Evolutionary conservation across 1,140 invertebrate species (phyloP).

Genomic region (Pectinophora gossypiella): DNA sequence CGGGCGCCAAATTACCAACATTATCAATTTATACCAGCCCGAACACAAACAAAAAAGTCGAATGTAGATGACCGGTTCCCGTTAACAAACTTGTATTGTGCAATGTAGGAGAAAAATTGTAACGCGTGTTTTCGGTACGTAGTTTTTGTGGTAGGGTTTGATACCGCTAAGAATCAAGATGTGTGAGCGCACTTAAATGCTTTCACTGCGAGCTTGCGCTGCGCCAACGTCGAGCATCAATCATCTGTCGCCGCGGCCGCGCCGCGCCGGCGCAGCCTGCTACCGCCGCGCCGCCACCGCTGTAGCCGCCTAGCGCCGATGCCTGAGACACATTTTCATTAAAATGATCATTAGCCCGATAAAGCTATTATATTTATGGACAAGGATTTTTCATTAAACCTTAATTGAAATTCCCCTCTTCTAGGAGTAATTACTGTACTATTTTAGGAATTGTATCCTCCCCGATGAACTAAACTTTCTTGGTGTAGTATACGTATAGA

Average conservation of each 20-base stretch:
- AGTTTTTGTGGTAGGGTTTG: constrained; percentile 49
- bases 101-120: constrained; percentile 71
- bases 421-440: no score
- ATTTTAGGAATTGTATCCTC: no score
- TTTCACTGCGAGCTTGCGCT: constrained; percentile 44
- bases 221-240: constrained; percentile 32
- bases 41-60: constrained; percentile 70
- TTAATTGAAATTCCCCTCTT: no score
- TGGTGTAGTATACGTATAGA: no score
- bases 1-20: constrained; percentile 71
- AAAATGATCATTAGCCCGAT: not conserved
- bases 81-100: constrained; percentile 74
- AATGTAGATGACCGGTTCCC: constrained; percentile 67
- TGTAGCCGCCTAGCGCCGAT: not conserved
- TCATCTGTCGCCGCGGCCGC: constrained; percentile 18
- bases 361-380: no score
- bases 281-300: not conserved
- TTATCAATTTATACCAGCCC: constrained; percentile 69
- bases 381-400: no score
- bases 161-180: constrained; percentile 50
- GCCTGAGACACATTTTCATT: constrained; percentile 1
- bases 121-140: constrained; percentile 51
- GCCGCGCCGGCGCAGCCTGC: not conserved
- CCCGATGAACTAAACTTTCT: no score
- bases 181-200: constrained; percentile 40